Conservation (phyloP, 2,113 vertebrate genomes). For the Psettodes erumei region DNA sequence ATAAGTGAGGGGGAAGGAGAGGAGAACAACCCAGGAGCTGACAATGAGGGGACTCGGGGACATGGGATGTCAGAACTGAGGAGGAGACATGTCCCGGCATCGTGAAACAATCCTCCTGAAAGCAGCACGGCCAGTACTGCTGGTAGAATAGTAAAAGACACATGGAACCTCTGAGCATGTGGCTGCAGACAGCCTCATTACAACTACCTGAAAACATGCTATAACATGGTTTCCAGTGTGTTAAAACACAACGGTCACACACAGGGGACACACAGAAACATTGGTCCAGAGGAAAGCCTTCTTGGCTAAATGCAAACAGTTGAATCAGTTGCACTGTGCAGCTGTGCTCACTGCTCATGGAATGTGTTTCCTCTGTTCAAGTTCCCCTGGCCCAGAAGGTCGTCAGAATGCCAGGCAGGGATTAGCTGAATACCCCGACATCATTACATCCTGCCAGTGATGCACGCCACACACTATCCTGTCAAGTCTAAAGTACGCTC, state of each 20-base stretch:
- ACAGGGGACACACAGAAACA: conserved; percentile 16
- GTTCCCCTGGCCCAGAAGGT: conserved; percentile 11
- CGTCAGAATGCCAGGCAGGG: conserved; percentile 33
- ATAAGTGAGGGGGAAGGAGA: conserved; percentile 3
- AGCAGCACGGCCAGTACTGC: conserved; percentile 18
- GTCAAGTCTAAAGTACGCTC: conserved; percentile 40
- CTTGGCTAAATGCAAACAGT: conserved; percentile 36
- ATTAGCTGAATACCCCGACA: conserved; percentile 20
- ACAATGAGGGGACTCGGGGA: conserved; percentile 57
- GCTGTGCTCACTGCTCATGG: conserved; percentile 30
- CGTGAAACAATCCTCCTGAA: conserved; percentile 32
- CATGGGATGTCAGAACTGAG: conserved; percentile 49
- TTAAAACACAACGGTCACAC: neutral
- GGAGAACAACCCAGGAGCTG: conserved; percentile 24
- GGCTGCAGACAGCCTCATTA: conserved; percentile 22
- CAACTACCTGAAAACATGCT: neutral
- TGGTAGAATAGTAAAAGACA: conserved; percentile 11
- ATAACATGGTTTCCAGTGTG: neutral
- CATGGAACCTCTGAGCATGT: conserved; percentile 21
- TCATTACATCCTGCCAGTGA: conserved; percentile 43
- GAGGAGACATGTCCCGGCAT: conserved; percentile 38
- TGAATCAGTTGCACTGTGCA: conserved; percentile 25
- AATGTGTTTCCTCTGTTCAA: neutral
- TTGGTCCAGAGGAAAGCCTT: conserved; percentile 25
- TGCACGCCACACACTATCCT: conserved; percentile 36